phyloP scores from a whole-genome alignment of 2,113 vertebrate species.

The Callospermophilus lateralis region DNA sequence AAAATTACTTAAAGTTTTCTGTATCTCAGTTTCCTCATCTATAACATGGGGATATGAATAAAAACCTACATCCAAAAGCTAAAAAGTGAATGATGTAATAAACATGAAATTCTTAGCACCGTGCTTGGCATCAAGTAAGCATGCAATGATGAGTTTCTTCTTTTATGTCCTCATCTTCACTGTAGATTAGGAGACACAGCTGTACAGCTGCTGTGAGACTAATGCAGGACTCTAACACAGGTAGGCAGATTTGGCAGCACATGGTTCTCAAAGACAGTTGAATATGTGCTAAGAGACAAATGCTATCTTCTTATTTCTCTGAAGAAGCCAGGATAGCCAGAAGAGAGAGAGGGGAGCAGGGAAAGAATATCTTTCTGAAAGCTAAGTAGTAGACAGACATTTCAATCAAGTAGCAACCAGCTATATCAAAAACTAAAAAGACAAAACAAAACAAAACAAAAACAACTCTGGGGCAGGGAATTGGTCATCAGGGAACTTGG shows the following conservation, averaged over 20 bases:
- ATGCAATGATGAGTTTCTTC: neutral
- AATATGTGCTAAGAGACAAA: neutral
- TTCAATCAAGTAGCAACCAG: neutral
- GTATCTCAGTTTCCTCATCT: neutral
- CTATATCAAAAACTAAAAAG: neutral
- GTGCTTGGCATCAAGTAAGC: neutral
- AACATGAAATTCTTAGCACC: neutral
- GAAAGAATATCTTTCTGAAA: neutral
- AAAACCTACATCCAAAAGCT: neutral
- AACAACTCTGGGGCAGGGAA: neutral
- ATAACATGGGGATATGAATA: neutral
- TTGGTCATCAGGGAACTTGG: neutral
- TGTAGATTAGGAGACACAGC: neutral
- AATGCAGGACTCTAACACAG: neutral
- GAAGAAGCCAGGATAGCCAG: neutral
- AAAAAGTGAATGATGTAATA: neutral
- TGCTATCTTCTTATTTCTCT: neutral
- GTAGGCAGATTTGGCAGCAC: neutral
- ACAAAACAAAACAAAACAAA: neutral
- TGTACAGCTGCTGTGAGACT: neutral
- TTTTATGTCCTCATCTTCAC: accelerated
- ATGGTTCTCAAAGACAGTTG: neutral
- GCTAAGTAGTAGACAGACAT: neutral
- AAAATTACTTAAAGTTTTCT: slow-evolving; percentile 1
- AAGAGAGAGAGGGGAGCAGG: neutral